A percentile compares a stretch with the other conserved stretches of the same genome.
phyloP scores from a whole-genome alignment of 2,888 invertebrate species.

The Agapostemon virescens region DNA sequence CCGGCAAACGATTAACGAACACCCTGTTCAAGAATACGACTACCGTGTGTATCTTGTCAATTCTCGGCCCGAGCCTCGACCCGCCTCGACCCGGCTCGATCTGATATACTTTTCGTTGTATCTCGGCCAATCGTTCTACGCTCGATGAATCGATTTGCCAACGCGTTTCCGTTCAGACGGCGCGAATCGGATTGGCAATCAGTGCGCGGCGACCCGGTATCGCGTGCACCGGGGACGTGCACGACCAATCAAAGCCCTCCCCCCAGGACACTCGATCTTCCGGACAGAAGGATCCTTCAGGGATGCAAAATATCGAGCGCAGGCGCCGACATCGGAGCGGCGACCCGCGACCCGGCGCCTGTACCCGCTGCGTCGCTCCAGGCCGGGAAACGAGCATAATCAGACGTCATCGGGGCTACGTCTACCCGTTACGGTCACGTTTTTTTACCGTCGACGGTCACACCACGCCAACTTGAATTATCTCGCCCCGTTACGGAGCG shows the following conservation, averaged over 20 bases:
- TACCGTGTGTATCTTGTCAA: conserved; percentile 17
- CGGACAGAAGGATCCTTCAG: conserved; percentile 42
- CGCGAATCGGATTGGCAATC: conserved; percentile 63
- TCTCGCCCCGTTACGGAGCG: background rate
- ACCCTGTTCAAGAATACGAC: background rate
- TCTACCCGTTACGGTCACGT: background rate
- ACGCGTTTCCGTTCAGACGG: conserved; percentile 50
- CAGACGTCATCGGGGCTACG: background rate
- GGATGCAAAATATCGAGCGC: conserved; percentile 51
- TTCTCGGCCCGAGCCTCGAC: conserved; percentile 2
- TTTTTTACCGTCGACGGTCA: conserved; percentile 3
- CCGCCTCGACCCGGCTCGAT: background rate
- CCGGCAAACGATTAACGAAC: conserved; percentile 15
- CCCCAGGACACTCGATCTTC: conserved; percentile 45
- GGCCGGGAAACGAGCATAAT: conserved; percentile 20
- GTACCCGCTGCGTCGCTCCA: background rate
- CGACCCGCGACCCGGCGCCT: background rate
- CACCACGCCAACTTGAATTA: background rate
- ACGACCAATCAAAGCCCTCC: conserved; percentile 41
- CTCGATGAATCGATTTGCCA: conserved; percentile 56
- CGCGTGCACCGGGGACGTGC: conserved; percentile 45
- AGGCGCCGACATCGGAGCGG: conserved; percentile 19
- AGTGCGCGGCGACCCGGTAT: conserved; percentile 48
- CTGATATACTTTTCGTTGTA: conserved; percentile 40
- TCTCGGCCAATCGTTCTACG: conserved; percentile 40